These are phyloP conservation scores for Myxocyprinus asiaticus DNA, from an alignment of 2,113 vertebrate species.

Conservation along the genomic window DNA sequence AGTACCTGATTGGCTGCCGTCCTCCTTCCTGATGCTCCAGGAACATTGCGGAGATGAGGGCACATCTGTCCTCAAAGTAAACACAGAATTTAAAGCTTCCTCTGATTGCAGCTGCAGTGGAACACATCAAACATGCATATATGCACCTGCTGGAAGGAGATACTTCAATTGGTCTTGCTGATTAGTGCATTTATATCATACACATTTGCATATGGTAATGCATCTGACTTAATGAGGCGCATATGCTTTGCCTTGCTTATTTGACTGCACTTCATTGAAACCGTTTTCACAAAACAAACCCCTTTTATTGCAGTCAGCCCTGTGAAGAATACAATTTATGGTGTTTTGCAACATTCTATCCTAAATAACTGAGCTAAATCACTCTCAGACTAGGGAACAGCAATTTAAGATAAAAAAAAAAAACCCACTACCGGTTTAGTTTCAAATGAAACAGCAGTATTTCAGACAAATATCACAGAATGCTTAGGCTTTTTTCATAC, in stretches of 20 bases:
- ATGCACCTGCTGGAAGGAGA: constrained; percentile 7
- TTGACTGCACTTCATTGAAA: too few species aligned
- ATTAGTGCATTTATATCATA: constrained; percentile 5
- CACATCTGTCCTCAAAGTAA: constrained; percentile 33
- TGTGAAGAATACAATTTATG: too few species aligned
- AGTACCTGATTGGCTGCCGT: constrained; percentile 7
- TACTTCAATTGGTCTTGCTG: not conserved
- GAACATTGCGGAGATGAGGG: not conserved
- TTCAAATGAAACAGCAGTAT: too few species aligned
- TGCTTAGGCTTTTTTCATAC: too few species aligned
- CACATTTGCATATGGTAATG: constrained; percentile 22
- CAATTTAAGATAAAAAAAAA: too few species aligned
- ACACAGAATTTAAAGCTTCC: not conserved
- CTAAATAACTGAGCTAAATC: too few species aligned
- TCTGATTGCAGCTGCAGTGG: constrained; percentile 19
- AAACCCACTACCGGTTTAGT: too few species aligned
- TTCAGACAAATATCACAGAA: too few species aligned
- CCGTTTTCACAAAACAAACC: too few species aligned
- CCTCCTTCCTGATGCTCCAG: not conserved
- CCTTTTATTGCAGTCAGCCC: too few species aligned
- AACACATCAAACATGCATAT: constrained; percentile 14
- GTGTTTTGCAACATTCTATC: too few species aligned
- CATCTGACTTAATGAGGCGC: constrained; percentile 14
- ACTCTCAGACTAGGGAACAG: too few species aligned
- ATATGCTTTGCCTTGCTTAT: not conserved